A percentile compares a stretch with the other conserved stretches of the same genome.
These are phyloP conservation scores for Nephrotoma guestfalica DNA, from an alignment of 2,888 invertebrate species.

Conservation along the genomic window DNA sequence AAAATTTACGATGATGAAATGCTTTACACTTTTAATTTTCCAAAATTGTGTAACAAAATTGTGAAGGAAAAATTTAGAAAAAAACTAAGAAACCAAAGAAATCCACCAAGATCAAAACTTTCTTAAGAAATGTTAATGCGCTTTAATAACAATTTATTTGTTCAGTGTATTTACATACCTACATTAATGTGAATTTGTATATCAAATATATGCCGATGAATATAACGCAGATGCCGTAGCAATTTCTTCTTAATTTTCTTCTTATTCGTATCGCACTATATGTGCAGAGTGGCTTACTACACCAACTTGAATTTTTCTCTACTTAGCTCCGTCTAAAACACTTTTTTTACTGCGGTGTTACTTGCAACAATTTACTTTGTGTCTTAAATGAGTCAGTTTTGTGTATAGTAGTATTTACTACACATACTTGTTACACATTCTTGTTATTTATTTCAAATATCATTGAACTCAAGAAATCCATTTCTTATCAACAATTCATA, in stretches of 20 bases:
- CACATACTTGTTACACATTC: background rate
- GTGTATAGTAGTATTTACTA: background rate
- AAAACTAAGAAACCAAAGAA: background rate
- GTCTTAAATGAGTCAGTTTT: background rate
- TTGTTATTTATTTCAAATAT: background rate
- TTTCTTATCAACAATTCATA: background rate
- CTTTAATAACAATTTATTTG: background rate
- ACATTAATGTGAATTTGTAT: background rate
- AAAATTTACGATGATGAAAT: background rate
- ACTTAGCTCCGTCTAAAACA: background rate
- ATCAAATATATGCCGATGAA: background rate
- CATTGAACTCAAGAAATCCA: background rate
- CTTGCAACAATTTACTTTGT: background rate
- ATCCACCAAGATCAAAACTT: background rate
- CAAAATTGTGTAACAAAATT: background rate
- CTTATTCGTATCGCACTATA: background rate
- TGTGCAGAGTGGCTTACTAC: background rate
- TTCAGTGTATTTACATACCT: background rate
- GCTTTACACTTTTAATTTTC: background rate
- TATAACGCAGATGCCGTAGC: background rate
- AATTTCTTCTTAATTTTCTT: background rate
- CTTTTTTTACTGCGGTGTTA: background rate
- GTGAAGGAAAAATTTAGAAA: background rate
- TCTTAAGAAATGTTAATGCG: background rate
- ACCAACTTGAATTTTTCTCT: background rate